These are phyloP conservation scores for Pollenia griseotomentosa DNA, from an alignment of 2,888 invertebrate species.

Conservation along the genomic window DNA sequence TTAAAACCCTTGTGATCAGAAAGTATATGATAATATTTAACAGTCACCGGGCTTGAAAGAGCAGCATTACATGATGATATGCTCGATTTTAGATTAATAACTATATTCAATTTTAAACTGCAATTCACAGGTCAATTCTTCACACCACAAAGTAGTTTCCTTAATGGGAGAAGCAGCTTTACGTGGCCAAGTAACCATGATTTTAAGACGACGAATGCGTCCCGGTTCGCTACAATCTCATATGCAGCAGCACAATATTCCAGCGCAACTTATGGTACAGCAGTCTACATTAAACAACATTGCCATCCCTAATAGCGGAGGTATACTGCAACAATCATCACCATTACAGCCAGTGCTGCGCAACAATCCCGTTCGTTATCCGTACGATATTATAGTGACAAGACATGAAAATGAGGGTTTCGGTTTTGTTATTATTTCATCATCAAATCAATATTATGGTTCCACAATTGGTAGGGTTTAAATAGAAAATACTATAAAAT, in stretches of 20 bases:
- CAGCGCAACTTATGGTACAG: conserved; percentile 44
- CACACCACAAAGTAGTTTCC: conserved; percentile 96
- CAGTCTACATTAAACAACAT: conserved; percentile 45
- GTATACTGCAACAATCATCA: conserved; percentile 55
- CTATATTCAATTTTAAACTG: no score
- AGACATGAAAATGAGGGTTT: conserved; percentile 97
- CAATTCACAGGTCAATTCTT: conserved; percentile 87
- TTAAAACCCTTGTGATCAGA: no score
- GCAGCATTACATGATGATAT: no score
- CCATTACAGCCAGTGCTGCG: conserved; percentile 74
- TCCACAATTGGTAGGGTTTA: conserved; percentile 91
- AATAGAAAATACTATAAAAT: not conserved
- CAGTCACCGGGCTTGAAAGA: no score
- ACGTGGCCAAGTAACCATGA: conserved; percentile 93
- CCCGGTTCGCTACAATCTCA: conserved; percentile 64
- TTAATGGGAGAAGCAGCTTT: conserved; percentile 95
- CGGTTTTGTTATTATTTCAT: conserved; percentile 99
- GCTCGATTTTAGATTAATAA: no score
- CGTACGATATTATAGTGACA: conserved; percentile 96
- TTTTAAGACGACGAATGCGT: conserved; percentile 87
- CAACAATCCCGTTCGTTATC: conserved; percentile 82
- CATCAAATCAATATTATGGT: conserved; percentile 91
- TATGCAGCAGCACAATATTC: conserved; percentile 30
- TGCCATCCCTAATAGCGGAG: conserved; percentile 8
- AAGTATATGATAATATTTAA: no score